Evolutionary conservation across 2,113 vertebrate genomes (phyloP).

Genomic region (Phaetusa simplex): DNA sequence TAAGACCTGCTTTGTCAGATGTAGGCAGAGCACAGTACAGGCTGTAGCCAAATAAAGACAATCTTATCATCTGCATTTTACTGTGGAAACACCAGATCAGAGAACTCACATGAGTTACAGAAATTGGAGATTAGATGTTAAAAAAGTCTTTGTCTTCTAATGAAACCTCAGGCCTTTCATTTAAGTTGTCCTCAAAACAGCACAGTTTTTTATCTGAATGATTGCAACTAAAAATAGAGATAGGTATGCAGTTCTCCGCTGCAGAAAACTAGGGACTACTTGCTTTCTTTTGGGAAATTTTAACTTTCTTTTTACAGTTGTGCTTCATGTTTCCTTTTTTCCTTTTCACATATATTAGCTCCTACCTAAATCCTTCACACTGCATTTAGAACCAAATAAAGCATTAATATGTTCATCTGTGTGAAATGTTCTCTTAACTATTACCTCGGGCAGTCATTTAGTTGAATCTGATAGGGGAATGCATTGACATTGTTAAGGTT

Average conservation of each 20-base stretch:
- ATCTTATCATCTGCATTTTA: not conserved
- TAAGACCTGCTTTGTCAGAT: not conserved
- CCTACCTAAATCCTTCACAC: conserved; percentile 76
- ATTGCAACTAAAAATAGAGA: not conserved
- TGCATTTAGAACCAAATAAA: conserved; percentile 80
- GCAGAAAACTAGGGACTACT: not conserved
- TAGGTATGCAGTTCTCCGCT: not conserved
- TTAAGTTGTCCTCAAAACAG: not conserved
- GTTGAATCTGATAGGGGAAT: conserved; percentile 69
- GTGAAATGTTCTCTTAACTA: conserved; percentile 75
- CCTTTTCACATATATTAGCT: conserved; percentile 44
- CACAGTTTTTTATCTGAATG: not conserved
- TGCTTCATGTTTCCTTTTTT: conserved; percentile 26
- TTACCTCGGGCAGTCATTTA: conserved; percentile 73
- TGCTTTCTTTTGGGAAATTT: not conserved
- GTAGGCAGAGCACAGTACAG: not conserved
- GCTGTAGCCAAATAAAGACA: not conserved
- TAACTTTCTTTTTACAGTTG: not conserved
- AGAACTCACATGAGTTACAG: not conserved
- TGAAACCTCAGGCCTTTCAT: not conserved
- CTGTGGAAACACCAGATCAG: not conserved
- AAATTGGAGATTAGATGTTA: not conserved
- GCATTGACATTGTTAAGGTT: conserved; percentile 83
- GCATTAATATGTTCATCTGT: conserved; percentile 76
- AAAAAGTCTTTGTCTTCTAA: not conserved